Percentiles rank a stretch among this genome's conserved stretches.
These are phyloP conservation scores for Drosophila borealis DNA, from an alignment of 2,888 invertebrate species.

Conservation along the genomic window DNA sequence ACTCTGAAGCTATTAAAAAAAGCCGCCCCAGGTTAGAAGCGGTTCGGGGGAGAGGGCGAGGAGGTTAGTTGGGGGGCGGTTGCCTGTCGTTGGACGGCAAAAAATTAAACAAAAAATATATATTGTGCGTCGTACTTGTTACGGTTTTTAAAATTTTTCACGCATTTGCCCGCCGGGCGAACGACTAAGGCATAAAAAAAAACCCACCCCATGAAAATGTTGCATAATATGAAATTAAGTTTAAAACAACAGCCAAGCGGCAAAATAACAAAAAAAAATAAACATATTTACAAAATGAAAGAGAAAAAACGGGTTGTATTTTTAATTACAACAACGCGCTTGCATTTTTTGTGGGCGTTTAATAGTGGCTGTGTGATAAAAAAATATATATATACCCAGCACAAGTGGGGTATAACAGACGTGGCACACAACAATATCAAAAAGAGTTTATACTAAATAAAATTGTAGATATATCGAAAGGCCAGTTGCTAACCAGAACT, in stretches of 20 bases:
- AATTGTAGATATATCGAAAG: too few species aligned
- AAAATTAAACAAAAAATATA: constrained; percentile 16
- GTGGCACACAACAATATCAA: neutral
- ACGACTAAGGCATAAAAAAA: constrained; percentile 12
- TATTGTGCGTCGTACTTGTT: constrained; percentile 47
- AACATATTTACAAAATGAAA: neutral
- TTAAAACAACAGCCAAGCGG: constrained; percentile 14
- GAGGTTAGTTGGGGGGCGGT: neutral
- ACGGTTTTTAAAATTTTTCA: constrained; percentile 51
- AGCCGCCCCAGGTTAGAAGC: constrained; percentile 8
- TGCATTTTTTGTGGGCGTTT: constrained; percentile 58
- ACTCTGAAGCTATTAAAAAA: constrained; percentile 37
- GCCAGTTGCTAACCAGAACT: too few species aligned
- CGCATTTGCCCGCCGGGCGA: constrained; percentile 33
- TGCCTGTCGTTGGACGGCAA: constrained; percentile 13
- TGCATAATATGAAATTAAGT: constrained; percentile 56
- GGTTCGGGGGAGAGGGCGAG: neutral
- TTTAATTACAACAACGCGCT: constrained; percentile 58
- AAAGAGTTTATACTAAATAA: too few species aligned
- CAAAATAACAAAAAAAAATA: constrained; percentile 6
- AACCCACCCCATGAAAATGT: constrained; percentile 31
- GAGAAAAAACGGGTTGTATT: constrained; percentile 41
- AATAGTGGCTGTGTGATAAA: constrained; percentile 25
- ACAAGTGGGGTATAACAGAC: neutral
- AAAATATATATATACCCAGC: constrained; percentile 13